Percentiles rank a stretch among this genome's conserved stretches.
These are phyloP conservation scores for Sarcophilus harrisii DNA, from an alignment of 2,797 vertebrate genomes.

Conservation along the genomic window DNA sequence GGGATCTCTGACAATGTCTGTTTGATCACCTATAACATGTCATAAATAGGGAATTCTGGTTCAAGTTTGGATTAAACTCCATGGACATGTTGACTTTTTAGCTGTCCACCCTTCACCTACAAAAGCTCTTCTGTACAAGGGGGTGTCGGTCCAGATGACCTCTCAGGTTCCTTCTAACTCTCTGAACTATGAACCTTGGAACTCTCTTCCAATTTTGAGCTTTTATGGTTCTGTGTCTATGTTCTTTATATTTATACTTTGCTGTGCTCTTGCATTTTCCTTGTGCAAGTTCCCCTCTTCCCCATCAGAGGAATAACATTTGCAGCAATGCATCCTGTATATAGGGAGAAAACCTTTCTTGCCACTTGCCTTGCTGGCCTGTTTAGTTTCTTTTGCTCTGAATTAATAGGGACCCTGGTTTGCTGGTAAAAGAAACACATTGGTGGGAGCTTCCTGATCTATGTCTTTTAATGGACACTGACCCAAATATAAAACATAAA, in stretches of 20 bases:
- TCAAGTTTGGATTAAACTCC: background rate
- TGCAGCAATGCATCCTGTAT: background rate
- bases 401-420: background rate
- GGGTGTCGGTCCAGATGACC: background rate
- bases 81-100: background rate
- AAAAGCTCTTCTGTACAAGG: background rate
- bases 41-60: background rate
- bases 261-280: background rate
- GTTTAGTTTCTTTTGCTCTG: background rate
- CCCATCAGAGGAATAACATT: background rate
- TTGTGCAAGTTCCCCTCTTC: background rate
- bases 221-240: background rate
- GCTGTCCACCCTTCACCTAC: background rate
- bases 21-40: background rate
- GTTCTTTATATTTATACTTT: background rate
- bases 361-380: background rate
- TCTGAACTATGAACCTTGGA: background rate
- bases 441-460: background rate
- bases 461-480: background rate
- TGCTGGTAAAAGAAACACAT: background rate
- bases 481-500: background rate
- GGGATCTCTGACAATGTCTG: background rate
- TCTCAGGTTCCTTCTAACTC: background rate
- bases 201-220: background rate
- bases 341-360: background rate